Percentiles rank a stretch among this genome's conserved stretches.
Evolutionary conservation across 2,888 invertebrate species (phyloP).

Genomic region (Agonopterix arenella): DNA sequence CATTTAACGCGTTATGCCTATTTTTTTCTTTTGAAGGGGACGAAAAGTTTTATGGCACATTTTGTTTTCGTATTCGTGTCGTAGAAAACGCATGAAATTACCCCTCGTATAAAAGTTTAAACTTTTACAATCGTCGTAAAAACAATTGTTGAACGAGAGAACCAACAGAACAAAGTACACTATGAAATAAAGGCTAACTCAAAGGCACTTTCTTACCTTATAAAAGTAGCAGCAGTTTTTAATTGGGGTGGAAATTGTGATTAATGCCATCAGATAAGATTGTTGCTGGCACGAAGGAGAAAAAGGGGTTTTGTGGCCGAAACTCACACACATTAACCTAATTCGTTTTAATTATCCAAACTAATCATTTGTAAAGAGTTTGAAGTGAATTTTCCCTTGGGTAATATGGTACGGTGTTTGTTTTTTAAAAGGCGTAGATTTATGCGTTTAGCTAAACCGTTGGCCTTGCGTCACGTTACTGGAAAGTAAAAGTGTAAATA

Average conservation of each 20-base stretch:
- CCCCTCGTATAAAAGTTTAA: constrained; percentile 31
- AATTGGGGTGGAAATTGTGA: constrained; percentile 75
- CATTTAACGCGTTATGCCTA: too few species aligned
- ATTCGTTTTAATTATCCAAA: constrained; percentile 71
- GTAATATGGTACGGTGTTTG: constrained; percentile 34
- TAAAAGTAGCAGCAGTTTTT: constrained; percentile 53
- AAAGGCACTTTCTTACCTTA: constrained; percentile 34
- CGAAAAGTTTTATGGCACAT: constrained; percentile 2
- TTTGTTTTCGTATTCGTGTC: constrained; percentile 1
- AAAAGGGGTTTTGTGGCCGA: constrained; percentile 49
- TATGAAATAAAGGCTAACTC: constrained; percentile 50
- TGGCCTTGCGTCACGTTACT: constrained; percentile 48
- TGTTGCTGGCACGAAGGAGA: constrained; percentile 49
- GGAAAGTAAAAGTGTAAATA: constrained; percentile 26
- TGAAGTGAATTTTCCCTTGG: constrained; percentile 38
- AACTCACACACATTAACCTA: constrained; percentile 73
- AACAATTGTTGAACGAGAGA: constrained; percentile 51
- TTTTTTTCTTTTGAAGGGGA: background rate
- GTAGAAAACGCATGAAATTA: constrained; percentile 14
- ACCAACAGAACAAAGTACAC: constrained; percentile 43
- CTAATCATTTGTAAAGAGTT: constrained; percentile 68
- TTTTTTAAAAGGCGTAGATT: constrained; percentile 48
- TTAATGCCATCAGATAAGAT: constrained; percentile 71
- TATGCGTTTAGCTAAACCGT: constrained; percentile 32
- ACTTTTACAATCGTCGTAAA: constrained; percentile 49